Evolutionary conservation across 1,140 invertebrate genomes (phyloP), one percentile per base, ranked within the genome.

Genomic region (Pomacea maculata): DNA sequence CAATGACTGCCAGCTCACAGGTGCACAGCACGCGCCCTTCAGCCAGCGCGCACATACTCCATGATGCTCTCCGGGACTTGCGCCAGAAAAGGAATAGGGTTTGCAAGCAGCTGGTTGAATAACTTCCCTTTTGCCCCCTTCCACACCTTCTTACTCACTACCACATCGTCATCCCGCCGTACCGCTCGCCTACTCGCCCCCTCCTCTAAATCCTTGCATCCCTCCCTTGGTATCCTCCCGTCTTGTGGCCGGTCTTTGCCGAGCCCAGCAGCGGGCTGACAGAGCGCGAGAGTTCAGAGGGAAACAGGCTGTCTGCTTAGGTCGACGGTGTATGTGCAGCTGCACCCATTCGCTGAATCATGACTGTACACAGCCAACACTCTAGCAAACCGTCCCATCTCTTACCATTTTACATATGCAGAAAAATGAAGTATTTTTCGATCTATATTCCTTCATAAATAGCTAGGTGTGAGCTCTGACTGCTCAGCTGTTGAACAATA

Each of bases 131-230:
- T 72, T 12, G 19, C 78, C 34, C n/a, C 34, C 68, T 1, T 70
- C 34, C 21, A 12, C 68, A 11, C 10, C 34, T 14, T 70, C 68
- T 21, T 21, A 12, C 68, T 70, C 34, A 29, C 34, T 70, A 29
- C 68, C 34, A 29, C 34, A 25, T 1, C 14, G 12, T 45, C 34
- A 12, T 12, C 3, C 34, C 21, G n/a, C 21, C 34, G 6, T 6
- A 45, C 1, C 68, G n/a, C 68, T 21, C 72, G 9, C 72, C 21
- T 12, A 29, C 72, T 14, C 29, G 5, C 1, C 45, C 45, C 21
- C 72, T 14, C 29, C 57, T 73, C 67, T 72, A 15, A 73, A 45
- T 45, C 70, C 57, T 70, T 45, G 68, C 64, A 63, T 34, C 75
- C 57, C 8, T 76, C 75, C 55, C 54, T 45, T 45, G 6, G 34